Evolutionary conservation across 2,797 vertebrate species (phyloP).

Genomic region (Macroramphosus scolopax): DNA sequence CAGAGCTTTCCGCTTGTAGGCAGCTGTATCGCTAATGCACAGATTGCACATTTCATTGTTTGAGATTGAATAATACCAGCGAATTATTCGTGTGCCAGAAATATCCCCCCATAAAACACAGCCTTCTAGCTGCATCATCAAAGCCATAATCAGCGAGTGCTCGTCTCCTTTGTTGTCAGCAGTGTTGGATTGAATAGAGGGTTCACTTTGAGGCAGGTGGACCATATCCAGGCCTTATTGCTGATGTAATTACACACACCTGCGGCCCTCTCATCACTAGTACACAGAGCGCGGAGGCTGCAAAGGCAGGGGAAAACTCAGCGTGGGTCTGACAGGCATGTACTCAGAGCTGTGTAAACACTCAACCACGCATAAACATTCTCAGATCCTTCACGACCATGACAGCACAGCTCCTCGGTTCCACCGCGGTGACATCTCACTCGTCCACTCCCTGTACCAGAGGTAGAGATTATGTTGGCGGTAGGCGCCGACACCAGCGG

Average conservation of each 20-base stretch:
- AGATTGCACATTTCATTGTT: slow-evolving; percentile 45
- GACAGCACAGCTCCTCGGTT: slow-evolving; percentile 16
- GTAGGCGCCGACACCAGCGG: slow-evolving; percentile 48
- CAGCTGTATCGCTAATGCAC: no score
- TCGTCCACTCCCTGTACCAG: slow-evolving; percentile 30
- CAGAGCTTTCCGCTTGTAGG: no score
- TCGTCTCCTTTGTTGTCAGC: slow-evolving; percentile 66
- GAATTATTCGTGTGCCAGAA: slow-evolving; percentile 56
- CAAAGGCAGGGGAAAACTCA: slow-evolving; percentile 26
- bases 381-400: slow-evolving; percentile 14
- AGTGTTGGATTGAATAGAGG: slow-evolving; percentile 54
- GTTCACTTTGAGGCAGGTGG: slow-evolving; percentile 77
- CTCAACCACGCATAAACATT: slow-evolving; percentile 22
- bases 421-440: slow-evolving; percentile 32
- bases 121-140: slow-evolving; percentile 55
- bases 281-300: slow-evolving; percentile 22
- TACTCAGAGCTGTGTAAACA: slow-evolving; percentile 32
- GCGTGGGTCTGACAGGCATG: slow-evolving; percentile 11
- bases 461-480: slow-evolving; percentile 28
- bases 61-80: slow-evolving; percentile 60
- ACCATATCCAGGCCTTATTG: slow-evolving; percentile 79
- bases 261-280: slow-evolving; percentile 61
- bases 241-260: slow-evolving; percentile 81
- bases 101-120: slow-evolving; percentile 59
- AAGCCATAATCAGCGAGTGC: slow-evolving; percentile 60